Conservation (phyloP, 2,797 vertebrate species). For the Argentina silus region DNA sequence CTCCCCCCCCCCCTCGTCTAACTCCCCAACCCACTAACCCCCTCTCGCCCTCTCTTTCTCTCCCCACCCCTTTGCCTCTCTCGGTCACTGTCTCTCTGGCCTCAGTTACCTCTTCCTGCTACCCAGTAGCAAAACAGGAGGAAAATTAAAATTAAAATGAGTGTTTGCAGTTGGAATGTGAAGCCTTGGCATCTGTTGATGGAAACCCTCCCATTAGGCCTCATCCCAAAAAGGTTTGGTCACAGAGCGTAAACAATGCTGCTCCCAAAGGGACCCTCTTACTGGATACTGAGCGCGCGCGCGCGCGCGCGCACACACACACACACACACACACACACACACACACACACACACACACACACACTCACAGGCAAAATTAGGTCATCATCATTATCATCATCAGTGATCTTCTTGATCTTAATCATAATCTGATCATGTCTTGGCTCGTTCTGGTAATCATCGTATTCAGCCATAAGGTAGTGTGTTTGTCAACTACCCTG, state of each 20-base stretch:
- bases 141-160: slow-evolving; percentile 1
- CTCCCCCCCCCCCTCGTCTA: background rate
- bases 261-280: slow-evolving; percentile 20
- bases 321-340: background rate
- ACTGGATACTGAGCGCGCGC: background rate
- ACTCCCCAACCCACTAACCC: slow-evolving; percentile 25
- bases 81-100: background rate
- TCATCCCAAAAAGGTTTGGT: background rate
- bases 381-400: background rate
- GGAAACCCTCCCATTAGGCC: slow-evolving; percentile 12
- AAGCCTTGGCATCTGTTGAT: slow-evolving; percentile 22
- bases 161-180: slow-evolving; percentile 4
- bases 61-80: slow-evolving; percentile 26
- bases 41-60: slow-evolving; percentile 38
- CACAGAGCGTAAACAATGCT: slow-evolving; percentile 5
- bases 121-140: background rate
- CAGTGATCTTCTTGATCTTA: too few species aligned
- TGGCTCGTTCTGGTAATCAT: too few species aligned
- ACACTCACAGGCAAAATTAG: background rate
- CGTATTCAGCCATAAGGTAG: too few species aligned
- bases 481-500: too few species aligned
- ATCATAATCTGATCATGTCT: too few species aligned
- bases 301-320: slow-evolving; percentile 6
- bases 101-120: background rate
- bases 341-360: background rate